A percentile compares a stretch with the other conserved stretches of the same genome.
Conservation (phyloP, 2,888 invertebrate species). For the Ptychoptera albimana region DNA sequence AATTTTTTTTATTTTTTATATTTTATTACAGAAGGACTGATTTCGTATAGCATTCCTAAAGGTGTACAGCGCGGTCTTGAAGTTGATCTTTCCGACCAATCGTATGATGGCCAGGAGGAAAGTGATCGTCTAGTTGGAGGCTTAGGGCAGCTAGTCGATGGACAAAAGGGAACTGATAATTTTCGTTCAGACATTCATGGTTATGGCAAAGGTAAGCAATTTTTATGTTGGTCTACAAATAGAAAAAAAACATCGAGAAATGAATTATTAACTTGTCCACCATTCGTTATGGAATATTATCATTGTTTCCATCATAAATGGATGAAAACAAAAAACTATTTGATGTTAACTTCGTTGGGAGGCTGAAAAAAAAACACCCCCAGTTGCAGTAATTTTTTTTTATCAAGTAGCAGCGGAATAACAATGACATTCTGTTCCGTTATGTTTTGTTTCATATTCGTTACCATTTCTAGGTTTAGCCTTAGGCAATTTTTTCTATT, state of each 20-base stretch:
- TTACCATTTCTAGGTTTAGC: too few relatives aligned
- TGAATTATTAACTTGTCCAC: background rate
- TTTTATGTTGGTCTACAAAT: conserved; percentile 1
- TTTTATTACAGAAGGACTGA: conserved; percentile 51
- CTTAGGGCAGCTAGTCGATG: conserved; percentile 64
- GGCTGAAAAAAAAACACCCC: too few relatives aligned
- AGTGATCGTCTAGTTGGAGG: conserved; percentile 48
- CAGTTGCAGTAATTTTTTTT: too few relatives aligned
- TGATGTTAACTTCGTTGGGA: too few relatives aligned
- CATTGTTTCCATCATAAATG: background rate
- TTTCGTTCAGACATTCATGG: conserved; percentile 49
- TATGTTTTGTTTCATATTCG: too few relatives aligned
- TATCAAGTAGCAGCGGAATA: too few relatives aligned
- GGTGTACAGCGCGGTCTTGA: conserved; percentile 53
- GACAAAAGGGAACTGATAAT: conserved; percentile 57
- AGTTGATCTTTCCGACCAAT: conserved; percentile 60
- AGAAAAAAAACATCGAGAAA: too few relatives aligned
- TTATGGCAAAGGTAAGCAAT: conserved; percentile 44
- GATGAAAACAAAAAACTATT: background rate
- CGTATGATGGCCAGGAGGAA: conserved; percentile 58
- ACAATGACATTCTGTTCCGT: too few relatives aligned
- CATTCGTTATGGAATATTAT: background rate
- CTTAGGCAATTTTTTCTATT: too few relatives aligned
- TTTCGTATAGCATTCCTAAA: conserved; percentile 65
- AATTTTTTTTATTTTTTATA: too few relatives aligned